Evolutionary conservation across 2,797 vertebrate genomes (phyloP).

Genomic region (Echiichthys vipera): DNA sequence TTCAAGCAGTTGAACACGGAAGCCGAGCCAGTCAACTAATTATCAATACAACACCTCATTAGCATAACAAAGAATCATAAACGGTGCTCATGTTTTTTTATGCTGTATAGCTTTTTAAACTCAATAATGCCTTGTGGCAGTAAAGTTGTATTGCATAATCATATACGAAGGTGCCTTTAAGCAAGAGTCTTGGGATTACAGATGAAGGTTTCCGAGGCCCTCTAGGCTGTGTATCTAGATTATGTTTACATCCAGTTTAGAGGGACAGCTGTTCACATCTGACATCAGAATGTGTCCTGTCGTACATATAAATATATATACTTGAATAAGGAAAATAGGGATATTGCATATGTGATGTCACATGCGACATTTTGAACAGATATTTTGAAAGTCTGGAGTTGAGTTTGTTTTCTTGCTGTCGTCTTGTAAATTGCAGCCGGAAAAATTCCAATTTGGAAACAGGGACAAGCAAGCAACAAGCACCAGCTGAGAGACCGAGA

Average conservation of each 20-base stretch:
- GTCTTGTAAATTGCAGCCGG: constrained; percentile 2
- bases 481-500: neutral
- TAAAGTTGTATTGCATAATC: neutral
- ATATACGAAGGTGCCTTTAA: neutral
- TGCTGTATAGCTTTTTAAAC: neutral
- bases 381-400: constrained; percentile 10
- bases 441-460: constrained; percentile 7
- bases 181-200: neutral
- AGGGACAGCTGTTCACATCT: constrained; percentile 36
- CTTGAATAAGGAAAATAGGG: neutral
- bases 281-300: constrained; percentile 4
- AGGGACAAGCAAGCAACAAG: neutral
- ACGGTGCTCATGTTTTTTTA: neutral
- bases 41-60: neutral
- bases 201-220: neutral
- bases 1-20: neutral
- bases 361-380: constrained; percentile 23
- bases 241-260: constrained; percentile 17
- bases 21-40: neutral
- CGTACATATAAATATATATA: neutral
- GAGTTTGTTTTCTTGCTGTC: constrained; percentile 17
- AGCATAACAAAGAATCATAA: neutral
- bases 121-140: neutral
- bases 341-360: constrained; percentile 12
- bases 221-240: constrained; percentile 1